Evolutionary conservation across 2,797 vertebrate species (phyloP), one percentile per base, ranked within the genome.

Genomic region (Helarctos malayanus): DNA sequence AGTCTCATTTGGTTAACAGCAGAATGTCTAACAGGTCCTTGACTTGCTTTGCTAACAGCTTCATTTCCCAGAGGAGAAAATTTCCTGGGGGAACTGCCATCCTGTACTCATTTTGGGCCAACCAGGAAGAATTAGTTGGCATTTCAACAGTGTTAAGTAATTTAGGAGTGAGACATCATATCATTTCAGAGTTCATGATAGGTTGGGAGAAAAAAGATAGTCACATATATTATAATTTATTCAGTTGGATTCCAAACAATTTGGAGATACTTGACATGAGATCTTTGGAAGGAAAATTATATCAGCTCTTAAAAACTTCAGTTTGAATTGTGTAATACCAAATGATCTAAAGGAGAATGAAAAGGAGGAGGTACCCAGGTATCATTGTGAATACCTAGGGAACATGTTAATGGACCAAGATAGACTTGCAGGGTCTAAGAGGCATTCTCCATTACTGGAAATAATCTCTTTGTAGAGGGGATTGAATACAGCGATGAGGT

Each of bases 1-100:
- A 97, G 86, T 96, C 95, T 98, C 95, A 90, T 93, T 95, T 95
- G 93, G 94, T 89, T 94, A 95, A 88, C 71, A 86, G 89, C 96
- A 92, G 78, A 96, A 82, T 92, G 92, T 94, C 90, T 95, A 97
- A 95, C 89, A 84, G 96, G 92, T 95, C 95, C 94, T 94, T 85
- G 87, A 95, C 86, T 97, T 80, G 89, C 91, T 97, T 92, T 69
- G 41, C 87, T 96, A 95, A 97, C 85, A 98, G 84, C 92, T 96
- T 96, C 71, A 79, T 95, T 57, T 97, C 96, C 95, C 94, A 80
- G 45, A 92, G 84, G 92, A 96, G 87, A 92, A 84, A 57, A 91
- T 88, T 89, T 94, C 95, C 91, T 57, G 23, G 25, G 52, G 94
- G 81, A 92, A 84, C 73, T 92, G 65, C 79, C 84, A 93, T 86